Conservation (phyloP, 1,140 invertebrate species). For the Zophobas atratus region DNA sequence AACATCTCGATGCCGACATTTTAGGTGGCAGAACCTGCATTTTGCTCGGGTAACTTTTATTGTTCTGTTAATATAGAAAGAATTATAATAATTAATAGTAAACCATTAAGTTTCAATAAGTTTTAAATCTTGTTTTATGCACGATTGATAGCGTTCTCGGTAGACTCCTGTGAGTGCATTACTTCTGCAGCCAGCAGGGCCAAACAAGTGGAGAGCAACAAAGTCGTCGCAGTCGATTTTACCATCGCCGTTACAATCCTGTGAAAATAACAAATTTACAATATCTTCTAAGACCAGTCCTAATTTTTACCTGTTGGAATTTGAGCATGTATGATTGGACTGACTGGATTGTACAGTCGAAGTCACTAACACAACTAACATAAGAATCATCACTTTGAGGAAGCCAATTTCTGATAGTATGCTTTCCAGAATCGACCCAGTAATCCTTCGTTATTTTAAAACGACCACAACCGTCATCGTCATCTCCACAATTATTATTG, state of each 20-base stretch:
- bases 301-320: slow-evolving; percentile 76
- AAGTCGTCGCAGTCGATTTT: slow-evolving; percentile 86
- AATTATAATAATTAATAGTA: too few species aligned
- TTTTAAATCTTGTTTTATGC: slow-evolving; percentile 66
- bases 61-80: too few species aligned
- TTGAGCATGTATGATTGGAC: slow-evolving; percentile 87
- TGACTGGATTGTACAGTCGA: slow-evolving; percentile 81
- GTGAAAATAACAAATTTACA: slow-evolving; percentile 36
- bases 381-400: slow-evolving; percentile 73
- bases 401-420: slow-evolving; percentile 74
- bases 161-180: slow-evolving; percentile 70
- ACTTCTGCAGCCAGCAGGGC: slow-evolving; percentile 81
- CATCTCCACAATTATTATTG: slow-evolving; percentile 72
- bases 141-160: slow-evolving; percentile 71
- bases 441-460: slow-evolving; percentile 91
- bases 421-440: slow-evolving; percentile 89
- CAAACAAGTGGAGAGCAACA: slow-evolving; percentile 84
- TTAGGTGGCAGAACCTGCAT: too few species aligned
- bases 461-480: slow-evolving; percentile 80
- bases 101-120: too few species aligned
- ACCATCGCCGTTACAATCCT: slow-evolving; percentile 88
- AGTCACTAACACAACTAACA: slow-evolving; percentile 81
- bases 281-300: slow-evolving; percentile 1
- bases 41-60: too few species aligned
- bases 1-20: too few species aligned